A percentile compares a stretch with the other conserved stretches of the same genome.
These are phyloP conservation scores for Cryptomyrus ogoouensis DNA, from an alignment of 2,113 vertebrate genomes.

Conservation along the genomic window DNA sequence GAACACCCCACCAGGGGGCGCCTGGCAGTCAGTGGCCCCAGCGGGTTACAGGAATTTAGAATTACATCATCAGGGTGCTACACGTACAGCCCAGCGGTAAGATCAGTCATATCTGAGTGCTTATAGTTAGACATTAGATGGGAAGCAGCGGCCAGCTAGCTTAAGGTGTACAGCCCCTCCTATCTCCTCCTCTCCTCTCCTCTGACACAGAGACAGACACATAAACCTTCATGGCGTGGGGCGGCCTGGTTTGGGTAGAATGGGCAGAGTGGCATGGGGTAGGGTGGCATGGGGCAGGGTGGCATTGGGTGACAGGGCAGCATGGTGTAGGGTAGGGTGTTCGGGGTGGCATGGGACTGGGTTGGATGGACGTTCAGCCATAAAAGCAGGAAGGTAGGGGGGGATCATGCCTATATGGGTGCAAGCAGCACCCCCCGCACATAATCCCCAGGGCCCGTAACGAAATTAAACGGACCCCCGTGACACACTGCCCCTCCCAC, in stretches of 20 bases:
- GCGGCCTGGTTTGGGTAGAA: too few relatives aligned
- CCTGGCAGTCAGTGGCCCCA: constrained; percentile 11
- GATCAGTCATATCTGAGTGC: background rate
- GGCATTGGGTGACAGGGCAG: too few relatives aligned
- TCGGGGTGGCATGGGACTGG: too few relatives aligned
- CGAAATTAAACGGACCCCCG: background rate
- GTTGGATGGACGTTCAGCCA: background rate
- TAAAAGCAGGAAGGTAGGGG: background rate
- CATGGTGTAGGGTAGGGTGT: too few relatives aligned
- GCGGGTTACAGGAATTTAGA: background rate
- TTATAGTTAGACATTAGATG: background rate
- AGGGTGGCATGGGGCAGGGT: too few relatives aligned
- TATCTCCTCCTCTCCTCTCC: background rate
- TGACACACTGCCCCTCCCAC: background rate
- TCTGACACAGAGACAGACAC: background rate
- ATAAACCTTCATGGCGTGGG: background rate
- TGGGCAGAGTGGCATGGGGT: too few relatives aligned
- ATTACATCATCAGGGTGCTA: background rate
- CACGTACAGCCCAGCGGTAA: background rate
- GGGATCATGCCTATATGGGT: background rate
- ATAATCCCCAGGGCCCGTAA: background rate
- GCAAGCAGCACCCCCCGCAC: background rate
- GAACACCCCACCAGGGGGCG: constrained; percentile 29
- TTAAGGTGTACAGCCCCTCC: background rate
- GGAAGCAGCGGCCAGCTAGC: background rate